These are phyloP conservation scores for Galerucella nymphaeae DNA, from an alignment of 2,888 invertebrate species.

Conservation along the genomic window DNA sequence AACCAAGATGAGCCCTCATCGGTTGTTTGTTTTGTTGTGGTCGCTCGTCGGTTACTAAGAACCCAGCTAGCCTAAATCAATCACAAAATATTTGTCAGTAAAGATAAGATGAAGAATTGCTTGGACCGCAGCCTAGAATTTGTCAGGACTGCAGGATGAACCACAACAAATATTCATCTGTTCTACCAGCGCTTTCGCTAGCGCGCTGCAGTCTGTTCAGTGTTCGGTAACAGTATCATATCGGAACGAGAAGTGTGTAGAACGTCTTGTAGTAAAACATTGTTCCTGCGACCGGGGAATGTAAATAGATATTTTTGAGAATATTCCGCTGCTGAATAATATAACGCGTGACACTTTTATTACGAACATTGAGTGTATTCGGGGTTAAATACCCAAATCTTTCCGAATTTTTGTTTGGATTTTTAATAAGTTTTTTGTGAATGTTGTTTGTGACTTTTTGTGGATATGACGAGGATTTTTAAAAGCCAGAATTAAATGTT, in stretches of 20 bases:
- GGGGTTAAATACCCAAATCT: conserved; percentile 18
- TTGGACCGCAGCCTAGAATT: not conserved
- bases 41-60: not conserved
- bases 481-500: conserved; percentile 5
- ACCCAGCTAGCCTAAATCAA: not conserved
- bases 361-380: conserved; percentile 6
- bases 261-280: conserved; percentile 5
- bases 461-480: conserved; percentile 18
- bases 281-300: conserved; percentile 18
- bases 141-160: not conserved
- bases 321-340: conserved; percentile 15
- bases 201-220: not conserved
- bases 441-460: conserved; percentile 14
- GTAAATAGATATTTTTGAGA: conserved; percentile 19
- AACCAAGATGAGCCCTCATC: not conserved
- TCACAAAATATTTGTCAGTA: not conserved
- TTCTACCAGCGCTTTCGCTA: conserved; percentile 13
- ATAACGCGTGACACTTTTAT: conserved; percentile 16
- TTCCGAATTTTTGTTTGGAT: conserved; percentile 12
- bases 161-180: conserved; percentile 7
- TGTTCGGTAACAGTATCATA: conserved; percentile 9
- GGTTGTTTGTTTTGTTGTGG: not conserved
- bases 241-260: conserved; percentile 10
- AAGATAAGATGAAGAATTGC: not conserved
- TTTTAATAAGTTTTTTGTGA: conserved; percentile 9